Evolutionary conservation across 2,888 invertebrate genomes (phyloP), one percentile per base, ranked within the genome.

Genomic region (Microctonus brassicae): DNA sequence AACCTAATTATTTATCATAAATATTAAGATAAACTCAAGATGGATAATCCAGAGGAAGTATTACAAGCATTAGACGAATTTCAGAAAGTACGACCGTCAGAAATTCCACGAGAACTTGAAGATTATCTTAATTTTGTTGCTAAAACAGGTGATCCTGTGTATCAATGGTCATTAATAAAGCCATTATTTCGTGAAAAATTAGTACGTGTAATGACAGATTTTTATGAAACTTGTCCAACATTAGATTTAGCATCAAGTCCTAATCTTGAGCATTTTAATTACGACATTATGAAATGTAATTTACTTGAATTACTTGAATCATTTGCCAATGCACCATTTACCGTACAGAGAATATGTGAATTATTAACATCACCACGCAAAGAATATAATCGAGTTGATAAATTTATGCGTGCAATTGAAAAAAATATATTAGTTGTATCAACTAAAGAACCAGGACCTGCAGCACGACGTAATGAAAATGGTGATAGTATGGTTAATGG

Each of bases 371-470:
- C 93, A 78, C 98, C 99, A 1, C 91, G 94, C 24, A 96, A 96
- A 86, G 97, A 99, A 85, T 99, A 99, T 88, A 96, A 95, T 84
- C 91, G 97, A 74, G 94, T 97, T 74, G 99, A 98, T 86, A 99
- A 99, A 88, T 99, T 95, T 86, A 95, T 99, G 94, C 90, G 98
- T 72, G 99, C 98, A 0, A 90, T 99, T 73, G 99, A 99, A 87
- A 99, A 99, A 88, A 96, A 96, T 82, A 95, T 97, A 79, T 88
- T 96, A 80, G 97, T 97, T 72, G 96, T 97, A 10, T 90, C 90
- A 2, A 90, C 90, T 1, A 86, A 89, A 52, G 90, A 90, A 61
- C 89, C 90, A 0, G 89, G 89, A 0, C 78, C 83, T 2, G 77
- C 83, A 36, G 80, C 82, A 2, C 81, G 86, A 57, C 76, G 86